These are phyloP conservation scores for Apodemia duryi DNA, from an alignment of 2,888 invertebrate species.

Conservation along the genomic window DNA sequence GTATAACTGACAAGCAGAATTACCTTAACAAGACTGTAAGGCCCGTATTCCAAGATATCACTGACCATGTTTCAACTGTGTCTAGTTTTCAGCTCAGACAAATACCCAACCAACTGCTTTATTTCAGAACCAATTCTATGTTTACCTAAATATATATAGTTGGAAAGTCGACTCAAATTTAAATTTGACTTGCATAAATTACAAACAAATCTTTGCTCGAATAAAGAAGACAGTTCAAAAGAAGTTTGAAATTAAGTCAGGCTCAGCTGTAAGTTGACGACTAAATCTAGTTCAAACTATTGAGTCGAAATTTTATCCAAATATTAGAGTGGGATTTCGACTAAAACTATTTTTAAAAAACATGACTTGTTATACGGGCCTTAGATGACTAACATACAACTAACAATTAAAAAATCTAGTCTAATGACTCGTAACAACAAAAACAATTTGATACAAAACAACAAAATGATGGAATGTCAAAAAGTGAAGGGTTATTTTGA, in stretches of 20 bases:
- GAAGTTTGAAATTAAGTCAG: not conserved
- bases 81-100: not conserved
- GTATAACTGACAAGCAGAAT: not conserved
- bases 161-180: not conserved
- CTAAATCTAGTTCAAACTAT: not conserved
- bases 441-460: constrained; percentile 24
- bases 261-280: not conserved
- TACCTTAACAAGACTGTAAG: not conserved
- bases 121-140: not conserved
- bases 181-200: not conserved
- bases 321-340: not conserved
- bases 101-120: not conserved
- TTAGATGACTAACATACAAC: too few relatives aligned
- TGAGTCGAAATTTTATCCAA: not conserved
- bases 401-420: constrained; percentile 1
- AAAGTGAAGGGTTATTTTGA: constrained; percentile 43
- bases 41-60: not conserved
- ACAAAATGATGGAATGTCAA: constrained; percentile 55
- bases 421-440: constrained; percentile 22
- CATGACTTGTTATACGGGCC: not conserved
- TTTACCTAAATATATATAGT: not conserved
- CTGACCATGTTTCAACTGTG: not conserved
- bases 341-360: not conserved
- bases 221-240: not conserved
- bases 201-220: not conserved